Evolutionary conservation across 2,888 invertebrate species (phyloP), one percentile per base, ranked within the genome.

Genomic region (Pachymerium ferrugineum): DNA sequence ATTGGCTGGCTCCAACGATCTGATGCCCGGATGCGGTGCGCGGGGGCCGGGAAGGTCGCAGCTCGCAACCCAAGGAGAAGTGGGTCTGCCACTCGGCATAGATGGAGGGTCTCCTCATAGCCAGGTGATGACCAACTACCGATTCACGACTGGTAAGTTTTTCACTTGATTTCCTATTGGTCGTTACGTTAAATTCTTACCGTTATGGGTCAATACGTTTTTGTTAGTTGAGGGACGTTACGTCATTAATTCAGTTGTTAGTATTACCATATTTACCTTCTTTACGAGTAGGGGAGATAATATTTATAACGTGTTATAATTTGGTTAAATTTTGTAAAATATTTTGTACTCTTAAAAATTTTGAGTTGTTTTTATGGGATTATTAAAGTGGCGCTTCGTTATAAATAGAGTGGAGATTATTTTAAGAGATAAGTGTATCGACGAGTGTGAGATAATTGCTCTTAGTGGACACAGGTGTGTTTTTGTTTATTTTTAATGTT

Each of bases 11-110:
- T 25, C 6, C 25, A 12, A 14, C 54, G 54, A 54, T 54, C 22
- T 10, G 54, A 8, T 54, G 54, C 54, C 54, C 54, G 54, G 54
- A 54, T 54, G 54, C 54, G 54, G 54, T 54, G 54, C 54, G 54
- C 54, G 54, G 54, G 54, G 54, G 54, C 54, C 54, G 14, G 54
- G 54, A 54, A 54, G 54, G 54, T 54, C 54, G 54, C 28, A 25
- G 54, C 54, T 54, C 14, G 54, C 22, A 54, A 54, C 54, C 54
- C 54, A 14, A 54, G 54, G 54, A 54, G 54, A 54, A 54, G 54
- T 54, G 54, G 54, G 54, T 54, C 54, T 54, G 54, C 54, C 28
- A 54, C 54, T 54, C n/a, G 54, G 5, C 54, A 8, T 54, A 22
- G 54, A 54, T 54, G 54, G 54, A 22, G 14, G 25, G 19, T 54